phyloP scores from a whole-genome alignment of 2,888 invertebrate genomes.

The Proisotoma minuta region DNA sequence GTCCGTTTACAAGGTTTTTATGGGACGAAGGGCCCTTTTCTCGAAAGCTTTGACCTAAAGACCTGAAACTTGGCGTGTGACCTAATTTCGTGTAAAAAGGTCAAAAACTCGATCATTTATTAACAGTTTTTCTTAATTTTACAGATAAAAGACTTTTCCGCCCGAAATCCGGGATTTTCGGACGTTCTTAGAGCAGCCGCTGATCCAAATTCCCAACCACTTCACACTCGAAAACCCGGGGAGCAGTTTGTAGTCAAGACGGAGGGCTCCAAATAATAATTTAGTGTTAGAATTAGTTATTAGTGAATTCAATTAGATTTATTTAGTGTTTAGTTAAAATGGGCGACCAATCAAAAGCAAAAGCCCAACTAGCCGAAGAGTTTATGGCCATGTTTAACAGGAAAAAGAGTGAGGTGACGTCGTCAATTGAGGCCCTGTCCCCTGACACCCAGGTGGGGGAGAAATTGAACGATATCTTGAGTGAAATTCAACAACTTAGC shows the following conservation, averaged over 20 bases:
- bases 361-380: slow-evolving; percentile 31
- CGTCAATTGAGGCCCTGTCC: slow-evolving; percentile 48
- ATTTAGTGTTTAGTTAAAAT: slow-evolving; percentile 12
- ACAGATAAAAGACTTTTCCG: slow-evolving; percentile 20
- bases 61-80: too few relatives aligned
- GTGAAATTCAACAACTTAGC: slow-evolving; percentile 69
- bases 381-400: slow-evolving; percentile 39
- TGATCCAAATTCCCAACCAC: slow-evolving; percentile 52
- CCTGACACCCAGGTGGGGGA: slow-evolving; percentile 51
- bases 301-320: background rate
- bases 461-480: slow-evolving; percentile 66
- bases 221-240: slow-evolving; percentile 51
- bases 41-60: too few relatives aligned
- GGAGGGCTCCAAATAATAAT: background rate
- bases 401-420: slow-evolving; percentile 57
- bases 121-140: slow-evolving; percentile 6
- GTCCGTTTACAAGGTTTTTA: too few relatives aligned
- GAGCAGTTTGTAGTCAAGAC: slow-evolving; percentile 49
- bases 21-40: too few relatives aligned
- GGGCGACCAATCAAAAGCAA: slow-evolving; percentile 13
- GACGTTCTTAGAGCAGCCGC: slow-evolving; percentile 56
- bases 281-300: background rate
- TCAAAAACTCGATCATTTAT: background rate
- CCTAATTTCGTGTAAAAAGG: too few relatives aligned
- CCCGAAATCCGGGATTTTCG: slow-evolving; percentile 14